These are phyloP conservation scores for Lepetodrilus schrolli DNA, from an alignment of 2,888 invertebrate genomes.

Conservation along the genomic window DNA sequence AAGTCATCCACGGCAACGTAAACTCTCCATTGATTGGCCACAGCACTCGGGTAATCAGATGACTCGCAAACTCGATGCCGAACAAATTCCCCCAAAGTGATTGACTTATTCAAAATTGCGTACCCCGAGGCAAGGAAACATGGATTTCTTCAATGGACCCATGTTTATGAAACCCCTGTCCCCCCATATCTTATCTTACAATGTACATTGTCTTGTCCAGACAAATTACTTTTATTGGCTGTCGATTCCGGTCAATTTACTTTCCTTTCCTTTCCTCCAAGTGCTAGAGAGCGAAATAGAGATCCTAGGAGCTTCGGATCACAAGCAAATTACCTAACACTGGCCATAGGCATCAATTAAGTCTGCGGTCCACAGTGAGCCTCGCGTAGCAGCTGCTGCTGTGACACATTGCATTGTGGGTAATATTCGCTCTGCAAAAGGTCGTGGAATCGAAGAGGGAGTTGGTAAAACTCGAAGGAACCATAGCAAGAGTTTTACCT, in stretches of 20 bases:
- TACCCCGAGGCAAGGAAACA: no score
- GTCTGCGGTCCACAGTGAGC: neutral
- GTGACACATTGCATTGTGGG: slow-evolving; percentile 8
- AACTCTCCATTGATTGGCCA: no score
- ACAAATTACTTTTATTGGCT: slow-evolving; percentile 18
- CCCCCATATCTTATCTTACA: slow-evolving; percentile 10
- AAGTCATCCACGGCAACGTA: no score
- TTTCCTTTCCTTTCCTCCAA: neutral
- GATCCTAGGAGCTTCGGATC: neutral
- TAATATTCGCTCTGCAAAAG: no score
- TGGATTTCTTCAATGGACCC: no score
- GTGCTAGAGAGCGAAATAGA: neutral
- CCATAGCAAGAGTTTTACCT: no score
- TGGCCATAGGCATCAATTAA: neutral
- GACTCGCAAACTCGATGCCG: slow-evolving; percentile 6
- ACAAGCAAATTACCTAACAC: slow-evolving; percentile 22
- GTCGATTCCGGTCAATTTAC: slow-evolving; percentile 3
- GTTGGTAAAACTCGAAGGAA: no score
- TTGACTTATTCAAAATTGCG: neutral
- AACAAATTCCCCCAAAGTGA: slow-evolving; percentile 3
- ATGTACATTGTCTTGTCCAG: slow-evolving; percentile 19
- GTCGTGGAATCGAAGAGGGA: no score
- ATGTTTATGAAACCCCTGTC: no score
- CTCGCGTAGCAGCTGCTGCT: neutral
- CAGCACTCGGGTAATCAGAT: no score